These are phyloP conservation scores for Willisornis vidua DNA, from an alignment of 2,113 vertebrate genomes.

Conservation along the genomic window DNA sequence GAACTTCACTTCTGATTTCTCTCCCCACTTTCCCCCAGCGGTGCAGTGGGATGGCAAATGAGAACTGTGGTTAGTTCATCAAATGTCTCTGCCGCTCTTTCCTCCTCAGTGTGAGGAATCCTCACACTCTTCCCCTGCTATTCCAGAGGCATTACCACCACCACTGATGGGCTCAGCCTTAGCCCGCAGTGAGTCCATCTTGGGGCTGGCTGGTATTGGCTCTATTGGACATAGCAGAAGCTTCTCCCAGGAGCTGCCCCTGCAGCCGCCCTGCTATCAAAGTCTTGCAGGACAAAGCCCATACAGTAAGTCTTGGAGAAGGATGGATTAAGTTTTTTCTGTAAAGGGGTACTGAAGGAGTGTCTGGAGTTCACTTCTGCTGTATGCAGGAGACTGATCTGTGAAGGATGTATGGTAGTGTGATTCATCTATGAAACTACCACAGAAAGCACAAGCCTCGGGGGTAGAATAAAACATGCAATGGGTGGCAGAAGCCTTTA, in stretches of 20 bases:
- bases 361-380: not conserved
- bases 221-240: not conserved
- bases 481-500: not conserved
- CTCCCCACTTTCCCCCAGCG: rapidly evolving
- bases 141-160: rapidly evolving
- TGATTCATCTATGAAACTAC: not conserved
- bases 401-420: not conserved
- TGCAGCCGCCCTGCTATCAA: not conserved
- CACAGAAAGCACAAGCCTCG: not conserved
- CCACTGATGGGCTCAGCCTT: not conserved
- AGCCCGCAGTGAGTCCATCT: no score
- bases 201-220: not conserved
- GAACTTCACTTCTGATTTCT: not conserved
- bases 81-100: not conserved
- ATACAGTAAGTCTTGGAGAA: not conserved
- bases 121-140: not conserved
- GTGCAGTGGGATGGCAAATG: rapidly evolving
- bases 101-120: not conserved
- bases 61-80: not conserved
- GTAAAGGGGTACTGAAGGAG: not conserved
- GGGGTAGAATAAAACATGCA: not conserved
- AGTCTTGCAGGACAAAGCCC: not conserved
- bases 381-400: not conserved
- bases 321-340: not conserved
- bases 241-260: not conserved